A percentile compares a stretch with the other conserved stretches of the same genome.
These are phyloP conservation scores for Pseudoips prasinana DNA, from an alignment of 2,888 invertebrate species.

Conservation along the genomic window DNA sequence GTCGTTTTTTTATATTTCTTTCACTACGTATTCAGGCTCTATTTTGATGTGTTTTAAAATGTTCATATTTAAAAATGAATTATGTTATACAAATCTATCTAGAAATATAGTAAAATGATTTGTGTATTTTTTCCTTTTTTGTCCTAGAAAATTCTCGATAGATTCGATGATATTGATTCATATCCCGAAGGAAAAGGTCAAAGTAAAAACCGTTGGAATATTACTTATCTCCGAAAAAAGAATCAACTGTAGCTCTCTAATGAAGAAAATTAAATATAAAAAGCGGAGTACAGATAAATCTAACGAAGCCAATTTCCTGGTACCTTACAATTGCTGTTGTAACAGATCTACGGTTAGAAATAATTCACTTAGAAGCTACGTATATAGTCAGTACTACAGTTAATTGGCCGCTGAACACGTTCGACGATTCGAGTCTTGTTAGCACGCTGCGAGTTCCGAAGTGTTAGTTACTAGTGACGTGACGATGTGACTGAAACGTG, in stretches of 20 bases:
- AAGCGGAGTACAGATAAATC: not conserved
- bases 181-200: too few species aligned
- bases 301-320: constrained; percentile 18
- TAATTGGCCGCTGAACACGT: constrained; percentile 28
- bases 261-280: too few species aligned
- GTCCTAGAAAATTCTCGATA: too few species aligned
- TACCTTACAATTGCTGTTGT: constrained; percentile 15
- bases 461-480: constrained; percentile 19
- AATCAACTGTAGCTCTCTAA: too few species aligned
- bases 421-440: constrained; percentile 11
- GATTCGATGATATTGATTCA: too few species aligned
- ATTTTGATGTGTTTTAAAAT: not conserved
- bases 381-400: constrained; percentile 18
- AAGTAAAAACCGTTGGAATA: too few species aligned
- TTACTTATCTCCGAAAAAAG: too few species aligned
- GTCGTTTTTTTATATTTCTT: constrained; percentile 53
- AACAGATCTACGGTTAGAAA: constrained; percentile 27
- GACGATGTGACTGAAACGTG: constrained; percentile 1
- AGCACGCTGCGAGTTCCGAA: constrained; percentile 14
- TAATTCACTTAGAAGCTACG: constrained; percentile 26
- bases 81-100: too few species aligned
- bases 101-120: too few species aligned
- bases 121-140: too few species aligned
- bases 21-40: constrained; percentile 14
- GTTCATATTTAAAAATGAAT: too few species aligned